Conservation (phyloP, 2,113 vertebrate species). For the Xyliphius kryptos region DNA sequence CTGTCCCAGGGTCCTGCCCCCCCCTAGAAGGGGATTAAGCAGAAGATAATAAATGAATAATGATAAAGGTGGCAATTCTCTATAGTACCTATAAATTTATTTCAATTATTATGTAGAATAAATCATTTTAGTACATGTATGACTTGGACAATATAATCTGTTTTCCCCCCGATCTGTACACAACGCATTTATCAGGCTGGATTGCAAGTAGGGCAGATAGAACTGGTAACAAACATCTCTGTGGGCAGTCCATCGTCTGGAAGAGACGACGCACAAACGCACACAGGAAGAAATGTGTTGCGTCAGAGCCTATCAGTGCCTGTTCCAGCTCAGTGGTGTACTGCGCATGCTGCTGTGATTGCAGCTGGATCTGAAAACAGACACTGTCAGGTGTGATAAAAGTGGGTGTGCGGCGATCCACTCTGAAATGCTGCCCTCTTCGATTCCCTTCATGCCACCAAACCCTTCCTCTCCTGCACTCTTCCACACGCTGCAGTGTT, state of each 20-base stretch:
- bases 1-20: too few species aligned
- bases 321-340: slow-evolving; percentile 54
- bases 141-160: too few species aligned
- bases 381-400: slow-evolving; percentile 69
- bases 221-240: slow-evolving; percentile 3
- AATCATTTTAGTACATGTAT: neutral
- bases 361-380: slow-evolving; percentile 56
- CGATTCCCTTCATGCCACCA: slow-evolving; percentile 35
- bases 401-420: slow-evolving; percentile 50
- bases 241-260: neutral
- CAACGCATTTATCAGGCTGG: neutral
- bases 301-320: neutral
- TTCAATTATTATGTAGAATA: too few species aligned
- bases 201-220: neutral
- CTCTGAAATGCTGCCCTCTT: slow-evolving; percentile 53
- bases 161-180: too few species aligned
- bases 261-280: neutral
- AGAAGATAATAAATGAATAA: too few species aligned
- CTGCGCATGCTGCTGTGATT: slow-evolving; percentile 56
- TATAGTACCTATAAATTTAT: too few species aligned
- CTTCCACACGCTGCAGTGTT: slow-evolving; percentile 10
- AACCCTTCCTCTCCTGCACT: neutral
- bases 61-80: too few species aligned
- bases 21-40: too few species aligned
- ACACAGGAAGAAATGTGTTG: neutral